A percentile compares a stretch with the other conserved stretches of the same genome.
Evolutionary conservation across 2,888 invertebrate species (phyloP).

Genomic region (Tubulanus polymorphus): DNA sequence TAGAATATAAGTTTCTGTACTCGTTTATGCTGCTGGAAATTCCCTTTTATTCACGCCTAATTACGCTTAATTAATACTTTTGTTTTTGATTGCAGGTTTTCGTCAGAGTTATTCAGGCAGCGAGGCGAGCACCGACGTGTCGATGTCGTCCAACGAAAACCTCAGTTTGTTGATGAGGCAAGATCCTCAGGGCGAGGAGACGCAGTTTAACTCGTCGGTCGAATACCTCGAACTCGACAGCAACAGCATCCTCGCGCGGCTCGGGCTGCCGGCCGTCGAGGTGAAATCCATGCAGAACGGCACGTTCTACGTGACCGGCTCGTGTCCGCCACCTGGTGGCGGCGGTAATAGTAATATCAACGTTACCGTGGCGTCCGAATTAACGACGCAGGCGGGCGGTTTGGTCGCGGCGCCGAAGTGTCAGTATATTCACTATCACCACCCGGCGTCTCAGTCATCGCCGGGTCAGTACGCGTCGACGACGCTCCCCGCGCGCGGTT

Average conservation of each 20-base stretch:
- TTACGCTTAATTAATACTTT: not conserved
- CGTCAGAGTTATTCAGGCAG: conserved; percentile 79
- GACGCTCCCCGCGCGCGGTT: too few relatives aligned
- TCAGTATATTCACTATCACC: too few relatives aligned
- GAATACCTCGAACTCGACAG: conserved; percentile 22
- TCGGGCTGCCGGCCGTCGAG: conserved; percentile 36
- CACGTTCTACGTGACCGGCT: conserved; percentile 19
- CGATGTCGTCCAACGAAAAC: conserved; percentile 80
- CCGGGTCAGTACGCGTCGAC: too few relatives aligned
- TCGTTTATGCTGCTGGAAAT: not conserved
- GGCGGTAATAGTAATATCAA: too few relatives aligned
- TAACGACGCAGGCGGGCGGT: too few relatives aligned
- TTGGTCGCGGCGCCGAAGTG: too few relatives aligned
- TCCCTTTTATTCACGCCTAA: not conserved
- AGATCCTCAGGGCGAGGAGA: conserved; percentile 90
- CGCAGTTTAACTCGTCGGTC: conserved; percentile 20
- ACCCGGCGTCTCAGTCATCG: too few relatives aligned
- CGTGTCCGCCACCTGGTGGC: conserved; percentile 5
- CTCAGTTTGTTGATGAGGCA: conserved; percentile 64
- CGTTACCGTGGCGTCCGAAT: too few relatives aligned
- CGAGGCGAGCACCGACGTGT: conserved; percentile 74
- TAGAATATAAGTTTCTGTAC: not conserved
- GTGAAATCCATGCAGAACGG: conserved; percentile 15
- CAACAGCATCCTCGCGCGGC: conserved; percentile 41
- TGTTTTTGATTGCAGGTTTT: conserved; percentile 58